Base-by-base conservation (phyloP, 2,113 vertebrate species). In the Syngnathoides biaculeatus region DNA sequence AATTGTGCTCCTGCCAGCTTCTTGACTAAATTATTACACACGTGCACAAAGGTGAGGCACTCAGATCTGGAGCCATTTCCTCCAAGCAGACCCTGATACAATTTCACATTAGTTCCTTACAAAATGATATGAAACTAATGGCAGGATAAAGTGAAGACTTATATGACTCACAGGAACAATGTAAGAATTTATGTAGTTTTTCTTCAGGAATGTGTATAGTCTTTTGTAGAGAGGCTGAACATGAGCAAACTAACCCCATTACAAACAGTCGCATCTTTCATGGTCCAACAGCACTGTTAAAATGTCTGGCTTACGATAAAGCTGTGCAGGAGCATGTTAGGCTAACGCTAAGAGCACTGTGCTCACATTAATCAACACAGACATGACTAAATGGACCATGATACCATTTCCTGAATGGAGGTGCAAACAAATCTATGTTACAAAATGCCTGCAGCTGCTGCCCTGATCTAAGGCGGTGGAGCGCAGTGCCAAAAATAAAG, bases 81-180 rank as follows among this genome's bases (percentile, higher is more conserved):
- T 67, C 35, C 68, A 77, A 74, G 78, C 83, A 80, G 75, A 83
- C 79, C 84, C 74, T 79, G 83, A 87, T 87, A 73, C 47, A 83
- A 76, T 79, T 66, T 80, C 77, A 75, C 72, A 72, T 77, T 13
- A 60, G 19, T 13, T n/a, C 72, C 77, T 77, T 72, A 63, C 62
- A 73, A 83, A 74, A 70, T 66, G 70, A 73, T 81, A 82, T 79
- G 78, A 86, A 76, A 80, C 80, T 81, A 86, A 74, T 82, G 75
- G 65, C 52, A 56, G 39, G 35, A 71, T 79, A 73, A 79, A 74
- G 65, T 63, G 73, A 79, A 71, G 64, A 65, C 59, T 69, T 68
- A 65, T 55, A 83, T 65, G 42, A 71, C 43, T 71, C 70, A 77
- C 58, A 68, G 52, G 35, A 43, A 59, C 2, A 15, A 35, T 57